phyloP scores from a whole-genome alignment of 2,888 invertebrate genomes.

The Agrilus cyanescens region DNA sequence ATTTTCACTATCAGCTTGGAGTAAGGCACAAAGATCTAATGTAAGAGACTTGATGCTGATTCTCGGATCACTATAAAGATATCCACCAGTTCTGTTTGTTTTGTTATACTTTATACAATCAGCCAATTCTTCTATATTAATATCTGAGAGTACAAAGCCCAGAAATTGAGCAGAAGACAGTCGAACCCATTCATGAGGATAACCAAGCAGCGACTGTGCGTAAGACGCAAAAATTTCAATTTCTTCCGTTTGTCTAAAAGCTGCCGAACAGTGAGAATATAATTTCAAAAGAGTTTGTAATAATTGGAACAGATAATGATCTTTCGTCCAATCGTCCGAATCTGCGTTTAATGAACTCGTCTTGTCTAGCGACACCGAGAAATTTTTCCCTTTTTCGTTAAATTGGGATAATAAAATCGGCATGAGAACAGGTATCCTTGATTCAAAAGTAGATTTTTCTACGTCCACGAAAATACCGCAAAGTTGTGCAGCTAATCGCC shows the following conservation, averaged over 20 bases:
- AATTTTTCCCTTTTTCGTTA: slow-evolving; percentile 32
- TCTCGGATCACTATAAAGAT: slow-evolving; percentile 49
- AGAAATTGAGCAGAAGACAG: slow-evolving; percentile 65
- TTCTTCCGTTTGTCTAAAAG: slow-evolving; percentile 41
- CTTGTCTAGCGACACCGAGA: slow-evolving; percentile 47
- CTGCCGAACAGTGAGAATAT: slow-evolving; percentile 47
- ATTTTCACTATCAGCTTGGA: slow-evolving; percentile 52
- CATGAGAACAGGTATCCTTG: slow-evolving; percentile 48
- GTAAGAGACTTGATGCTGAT: slow-evolving; percentile 52
- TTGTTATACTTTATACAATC: slow-evolving; percentile 31
- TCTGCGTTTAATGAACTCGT: slow-evolving; percentile 23
- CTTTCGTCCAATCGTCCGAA: slow-evolving; percentile 45
- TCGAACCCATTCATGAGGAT: slow-evolving; percentile 83
- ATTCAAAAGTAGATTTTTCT: slow-evolving; percentile 59
- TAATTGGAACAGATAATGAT: slow-evolving; percentile 65
- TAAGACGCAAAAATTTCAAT: slow-evolving; percentile 51
- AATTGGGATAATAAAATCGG: slow-evolving; percentile 40
- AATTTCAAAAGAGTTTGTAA: slow-evolving; percentile 60
- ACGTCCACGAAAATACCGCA: slow-evolving; percentile 68
- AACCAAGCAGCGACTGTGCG: slow-evolving; percentile 58
- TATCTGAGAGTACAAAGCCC: slow-evolving; percentile 53
- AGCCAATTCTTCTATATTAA: slow-evolving; percentile 50
- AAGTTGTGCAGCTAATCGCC: slow-evolving; percentile 66
- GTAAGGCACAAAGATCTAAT: slow-evolving; percentile 64
- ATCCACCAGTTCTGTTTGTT: slow-evolving; percentile 20